phyloP scores from a whole-genome alignment of 2,797 vertebrate genomes.

The Tauraco hartlaubi region DNA sequence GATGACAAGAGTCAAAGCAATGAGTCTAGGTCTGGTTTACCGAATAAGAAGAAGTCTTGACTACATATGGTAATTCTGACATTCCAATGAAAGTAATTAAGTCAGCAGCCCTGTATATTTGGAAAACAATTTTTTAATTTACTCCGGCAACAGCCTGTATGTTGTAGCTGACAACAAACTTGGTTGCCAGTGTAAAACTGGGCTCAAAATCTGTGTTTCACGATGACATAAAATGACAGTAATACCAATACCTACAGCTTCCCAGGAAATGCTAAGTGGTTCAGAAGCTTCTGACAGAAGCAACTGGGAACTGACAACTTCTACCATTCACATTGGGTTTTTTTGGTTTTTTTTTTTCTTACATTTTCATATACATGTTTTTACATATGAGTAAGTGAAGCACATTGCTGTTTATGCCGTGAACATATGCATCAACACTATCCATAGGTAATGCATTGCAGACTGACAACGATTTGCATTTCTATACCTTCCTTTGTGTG shows the following conservation, averaged over 20 bases:
- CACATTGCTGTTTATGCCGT: not conserved
- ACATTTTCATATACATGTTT: not conserved
- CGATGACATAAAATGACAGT: not conserved
- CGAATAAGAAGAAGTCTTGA: not conserved
- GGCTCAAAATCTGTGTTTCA: not conserved
- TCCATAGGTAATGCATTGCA: not conserved
- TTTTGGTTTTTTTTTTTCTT: not conserved
- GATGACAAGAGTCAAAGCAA: not conserved
- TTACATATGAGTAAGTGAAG: not conserved
- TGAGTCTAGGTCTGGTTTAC: not conserved
- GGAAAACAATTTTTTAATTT: not conserved
- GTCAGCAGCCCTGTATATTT: not conserved
- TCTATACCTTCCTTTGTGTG: conserved; percentile 23
- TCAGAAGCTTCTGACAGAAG: not conserved
- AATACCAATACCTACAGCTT: not conserved
- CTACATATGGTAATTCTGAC: not conserved
- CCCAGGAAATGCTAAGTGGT: not conserved
- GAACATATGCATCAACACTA: not conserved
- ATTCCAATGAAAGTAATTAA: not conserved
- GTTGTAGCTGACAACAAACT: not conserved
- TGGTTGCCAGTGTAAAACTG: not conserved
- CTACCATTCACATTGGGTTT: not conserved
- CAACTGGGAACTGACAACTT: conserved; percentile 1
- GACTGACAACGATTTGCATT: conserved; percentile 17
- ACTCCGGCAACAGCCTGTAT: not conserved